Evolutionary conservation across 2,797 vertebrate species (phyloP), one percentile per base, ranked within the genome.

Genomic region (Hippoglossus hippoglossus): DNA sequence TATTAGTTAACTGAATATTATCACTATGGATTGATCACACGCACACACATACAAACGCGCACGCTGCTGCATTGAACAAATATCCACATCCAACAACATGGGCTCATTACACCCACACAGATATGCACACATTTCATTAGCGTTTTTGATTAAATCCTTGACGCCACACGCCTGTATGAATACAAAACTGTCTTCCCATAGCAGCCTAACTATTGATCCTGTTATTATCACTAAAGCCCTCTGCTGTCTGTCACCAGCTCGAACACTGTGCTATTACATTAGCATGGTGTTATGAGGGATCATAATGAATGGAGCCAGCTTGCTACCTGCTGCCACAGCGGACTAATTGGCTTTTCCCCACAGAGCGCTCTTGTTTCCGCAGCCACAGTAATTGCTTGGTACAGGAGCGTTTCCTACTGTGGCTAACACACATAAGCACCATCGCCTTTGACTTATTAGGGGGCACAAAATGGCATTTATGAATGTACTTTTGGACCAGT

Each of bases 261-360:
- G 50, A 55, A 77, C 76, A 7, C 66, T 2, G 4, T 8, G 68
- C 75, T 75, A 63, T 87, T 85, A 80, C 81, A 87, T 90, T 84
- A 85, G 75, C 76, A 2, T 28, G 28, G 44, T 61, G 75, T 79
- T 90, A 87, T 79, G 83, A 87, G 77, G 57, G 76, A 81, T 87
- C 69, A 65, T 89, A 89, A 91, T 87, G 76, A 86, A 89, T 81
- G 76, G 73, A 79, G 87, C 79, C 74, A 31, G 75, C 78, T 62
- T 55, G 73, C 74, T 88, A 89, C 87, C 91, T 89, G 87, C 85
- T 84, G 85, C 85, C 76, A 60, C 61, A 0, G 46, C 18, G 41
- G 79, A 84, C 90, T 90, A 91, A 92, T 93, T 91, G 87, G 86
- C 83, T 83, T 91, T 77, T 85, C 85, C 89, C 88, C 74, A 85